These are phyloP conservation scores for Dendrocopos noguchii DNA, from an alignment of 2,113 vertebrate genomes.

Conservation along the genomic window DNA sequence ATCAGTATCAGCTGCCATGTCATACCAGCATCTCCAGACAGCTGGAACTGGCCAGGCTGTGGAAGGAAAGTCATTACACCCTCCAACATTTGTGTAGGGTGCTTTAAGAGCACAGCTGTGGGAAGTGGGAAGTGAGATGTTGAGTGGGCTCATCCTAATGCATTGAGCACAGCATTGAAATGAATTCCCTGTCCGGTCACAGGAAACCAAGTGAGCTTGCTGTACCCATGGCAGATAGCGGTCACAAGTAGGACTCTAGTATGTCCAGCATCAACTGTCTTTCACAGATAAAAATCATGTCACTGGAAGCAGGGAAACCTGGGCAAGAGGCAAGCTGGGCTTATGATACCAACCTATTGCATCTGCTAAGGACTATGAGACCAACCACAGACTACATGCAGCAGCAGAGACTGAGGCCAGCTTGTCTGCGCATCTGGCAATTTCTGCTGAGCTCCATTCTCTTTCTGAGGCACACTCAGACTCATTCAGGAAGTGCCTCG, in stretches of 20 bases:
- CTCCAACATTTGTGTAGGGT: not conserved
- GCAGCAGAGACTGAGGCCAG: not conserved
- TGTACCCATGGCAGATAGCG: fast-evolving
- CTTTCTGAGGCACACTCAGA: not conserved
- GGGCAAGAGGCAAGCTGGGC: not conserved
- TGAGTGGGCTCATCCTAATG: not conserved
- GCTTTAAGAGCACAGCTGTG: not conserved
- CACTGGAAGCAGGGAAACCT: not conserved
- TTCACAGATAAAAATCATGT: not conserved
- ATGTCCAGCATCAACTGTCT: not conserved
- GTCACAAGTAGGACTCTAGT: not conserved
- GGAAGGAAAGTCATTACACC: not conserved
- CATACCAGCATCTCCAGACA: not conserved
- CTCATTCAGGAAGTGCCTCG: conserved; percentile 10
- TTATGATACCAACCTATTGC: not conserved
- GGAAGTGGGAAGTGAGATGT: not conserved
- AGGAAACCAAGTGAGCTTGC: not conserved
- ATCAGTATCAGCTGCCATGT: not conserved
- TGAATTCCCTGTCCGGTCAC: not conserved
- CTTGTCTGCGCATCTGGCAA: not conserved
- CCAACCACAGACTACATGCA: fast-evolving
- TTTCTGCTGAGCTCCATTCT: not conserved
- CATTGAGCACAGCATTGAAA: not conserved
- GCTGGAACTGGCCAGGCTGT: not conserved
- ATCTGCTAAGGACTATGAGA: not conserved